A percentile compares a stretch with the other conserved stretches of the same genome.
phyloP scores from a whole-genome alignment of 1,140 invertebrate species.

The Tribolium castaneum region DNA sequence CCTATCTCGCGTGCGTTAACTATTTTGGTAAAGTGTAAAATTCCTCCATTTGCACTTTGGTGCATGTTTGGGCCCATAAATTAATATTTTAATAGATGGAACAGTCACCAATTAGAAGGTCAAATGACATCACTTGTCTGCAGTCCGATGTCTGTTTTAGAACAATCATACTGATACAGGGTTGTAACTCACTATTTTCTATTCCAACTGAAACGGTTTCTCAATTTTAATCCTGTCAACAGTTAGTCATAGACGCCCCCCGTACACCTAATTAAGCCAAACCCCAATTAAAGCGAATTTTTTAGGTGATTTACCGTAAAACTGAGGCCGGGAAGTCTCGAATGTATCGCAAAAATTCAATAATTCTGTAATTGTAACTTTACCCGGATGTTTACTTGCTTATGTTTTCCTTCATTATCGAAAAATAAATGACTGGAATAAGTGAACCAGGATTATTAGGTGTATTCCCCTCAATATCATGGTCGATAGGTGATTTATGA shows the following conservation, averaged over 20 bases:
- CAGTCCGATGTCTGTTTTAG: background rate
- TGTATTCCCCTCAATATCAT: too few relatives aligned
- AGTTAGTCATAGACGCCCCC: background rate
- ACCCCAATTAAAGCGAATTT: too few relatives aligned
- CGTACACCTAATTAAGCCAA: too few relatives aligned
- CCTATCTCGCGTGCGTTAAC: background rate
- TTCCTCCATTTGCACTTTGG: background rate
- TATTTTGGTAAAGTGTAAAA: background rate
- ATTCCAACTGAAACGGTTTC: background rate
- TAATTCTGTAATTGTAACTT: background rate
- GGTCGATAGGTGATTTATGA: too few relatives aligned
- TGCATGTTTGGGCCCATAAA: conserved; percentile 15
- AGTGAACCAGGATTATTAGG: background rate
- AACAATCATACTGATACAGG: background rate
- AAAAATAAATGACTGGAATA: background rate
- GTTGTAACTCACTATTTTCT: background rate
- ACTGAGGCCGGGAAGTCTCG: too few relatives aligned
- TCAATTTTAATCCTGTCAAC: background rate
- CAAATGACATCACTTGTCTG: conserved; percentile 38
- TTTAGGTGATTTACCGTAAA: too few relatives aligned
- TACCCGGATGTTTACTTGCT: background rate
- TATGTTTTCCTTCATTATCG: background rate
- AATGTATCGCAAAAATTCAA: background rate
- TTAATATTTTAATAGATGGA: conserved; percentile 29
- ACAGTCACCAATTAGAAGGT: conserved; percentile 37